Evolutionary conservation across 1,140 invertebrate species (phyloP).

Genomic region (Drosophila bifasciata): DNA sequence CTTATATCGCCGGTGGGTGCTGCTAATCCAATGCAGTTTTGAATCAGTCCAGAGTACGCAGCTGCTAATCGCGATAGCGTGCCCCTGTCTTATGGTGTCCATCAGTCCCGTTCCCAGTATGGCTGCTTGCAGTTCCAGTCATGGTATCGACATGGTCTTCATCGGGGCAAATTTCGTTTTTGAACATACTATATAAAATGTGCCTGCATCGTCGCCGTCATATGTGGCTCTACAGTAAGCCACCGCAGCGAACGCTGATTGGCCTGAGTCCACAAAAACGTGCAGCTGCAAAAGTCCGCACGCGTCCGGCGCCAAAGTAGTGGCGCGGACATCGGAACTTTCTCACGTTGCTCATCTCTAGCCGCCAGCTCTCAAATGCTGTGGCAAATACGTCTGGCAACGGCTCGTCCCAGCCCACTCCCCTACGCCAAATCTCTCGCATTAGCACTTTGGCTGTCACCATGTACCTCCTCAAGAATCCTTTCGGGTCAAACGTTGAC

Average conservation of each 20-base stretch:
- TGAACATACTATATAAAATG: slow-evolving; percentile 25
- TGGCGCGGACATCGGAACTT: no score
- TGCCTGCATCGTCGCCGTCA: no score
- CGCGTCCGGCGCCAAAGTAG: no score
- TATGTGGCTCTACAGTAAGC: no score
- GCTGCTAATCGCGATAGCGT: no score
- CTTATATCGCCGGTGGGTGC: slow-evolving; percentile 11
- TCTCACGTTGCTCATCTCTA: no score
- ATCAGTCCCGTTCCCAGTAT: slow-evolving; percentile 71
- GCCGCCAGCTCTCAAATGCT: no score
- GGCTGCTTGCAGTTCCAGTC: slow-evolving; percentile 84
- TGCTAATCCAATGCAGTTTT: slow-evolving; percentile 27
- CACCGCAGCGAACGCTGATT: no score
- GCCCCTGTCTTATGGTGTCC: slow-evolving; percentile 2
- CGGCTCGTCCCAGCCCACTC: not conserved
- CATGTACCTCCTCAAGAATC: not conserved
- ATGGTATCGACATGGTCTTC: slow-evolving; percentile 74
- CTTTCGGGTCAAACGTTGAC: not conserved
- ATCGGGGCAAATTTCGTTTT: slow-evolving; percentile 80
- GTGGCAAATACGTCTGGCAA: not conserved
- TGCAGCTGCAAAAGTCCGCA: no score
- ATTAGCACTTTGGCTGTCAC: not conserved
- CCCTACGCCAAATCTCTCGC: not conserved
- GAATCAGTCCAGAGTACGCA: slow-evolving; percentile 28
- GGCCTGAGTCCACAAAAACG: no score